Base-by-base conservation (phyloP, 1,140 invertebrate genomes). In the Goniozus legneri region DNA sequence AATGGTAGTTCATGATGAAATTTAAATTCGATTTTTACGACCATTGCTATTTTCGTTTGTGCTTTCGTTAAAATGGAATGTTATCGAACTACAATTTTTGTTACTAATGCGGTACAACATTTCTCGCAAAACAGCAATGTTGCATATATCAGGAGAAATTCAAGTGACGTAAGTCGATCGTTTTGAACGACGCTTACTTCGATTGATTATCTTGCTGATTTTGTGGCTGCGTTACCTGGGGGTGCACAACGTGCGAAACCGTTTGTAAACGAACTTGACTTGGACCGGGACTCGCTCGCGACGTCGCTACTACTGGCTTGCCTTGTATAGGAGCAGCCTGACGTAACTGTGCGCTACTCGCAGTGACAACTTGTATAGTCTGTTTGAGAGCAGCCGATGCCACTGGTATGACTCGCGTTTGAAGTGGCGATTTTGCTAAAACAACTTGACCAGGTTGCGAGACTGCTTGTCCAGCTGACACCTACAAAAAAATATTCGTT, bases 351-450 rank as follows among this genome's bases (percentile, higher is more conserved):
- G 71, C 61, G 14, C 57, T 71, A 34, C 62, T 73, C 16, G 65
- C 69, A 3, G 69, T 60, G 0, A 75, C 70, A 18, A 83, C 80
- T 69, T 82, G 80, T 45, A 82, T 80, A 0, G 80, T 77, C 62
- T 81, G 80, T 50, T 81, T 81, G 3, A 79, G 49, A 3, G 66
- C 63, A 15, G 60, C 59, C 10, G 71, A 63, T 0, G 75, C 67
- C 2, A 80, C 77, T 3, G 79, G 78, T 39, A 80, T 79, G 1
- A 80, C 72, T 39, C 78, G 60, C 0, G 76, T 73, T 19, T 77
- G 74, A 2, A 77, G 16, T 0, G 71, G 71, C 8, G 74, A 73
- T 34, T 76, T 76, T 2, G 71, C 65, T 10, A 76, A 37, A 1
- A 76, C 70, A 1, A 76, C 71, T 48, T 75, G 74, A 31, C 65